Evolutionary conservation across 2,888 invertebrate species (phyloP).

Genomic region (Plemyria rubiginata): DNA sequence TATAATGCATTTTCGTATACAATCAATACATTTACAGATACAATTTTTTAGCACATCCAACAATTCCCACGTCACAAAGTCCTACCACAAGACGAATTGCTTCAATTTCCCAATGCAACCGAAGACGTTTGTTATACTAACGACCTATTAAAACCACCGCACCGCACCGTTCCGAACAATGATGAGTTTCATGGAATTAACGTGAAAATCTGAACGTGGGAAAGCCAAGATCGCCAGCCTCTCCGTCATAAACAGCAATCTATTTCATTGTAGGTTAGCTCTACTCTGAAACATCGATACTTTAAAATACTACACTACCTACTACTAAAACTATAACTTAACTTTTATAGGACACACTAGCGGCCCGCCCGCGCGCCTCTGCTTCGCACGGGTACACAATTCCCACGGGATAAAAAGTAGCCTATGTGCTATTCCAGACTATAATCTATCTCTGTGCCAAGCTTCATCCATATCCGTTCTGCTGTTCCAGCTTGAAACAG

Average conservation of each 20-base stretch:
- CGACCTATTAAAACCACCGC: slow-evolving; percentile 49
- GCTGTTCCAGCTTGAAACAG: too few relatives aligned
- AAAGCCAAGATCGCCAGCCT: slow-evolving; percentile 57
- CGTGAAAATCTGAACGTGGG: slow-evolving; percentile 61
- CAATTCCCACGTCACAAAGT: slow-evolving; percentile 23
- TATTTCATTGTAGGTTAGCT: slow-evolving; percentile 62
- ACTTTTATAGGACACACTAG: too few relatives aligned
- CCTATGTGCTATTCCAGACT: too few relatives aligned
- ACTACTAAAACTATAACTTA: too few relatives aligned
- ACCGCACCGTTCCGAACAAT: slow-evolving; percentile 51
- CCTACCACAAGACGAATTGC: slow-evolving; percentile 32
- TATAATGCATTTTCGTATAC: too few relatives aligned
- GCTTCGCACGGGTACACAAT: too few relatives aligned
- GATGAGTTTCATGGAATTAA: slow-evolving; percentile 54
- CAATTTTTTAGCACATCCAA: background rate
- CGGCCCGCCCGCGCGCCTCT: too few relatives aligned
- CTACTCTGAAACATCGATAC: slow-evolving; percentile 33
- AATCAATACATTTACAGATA: too few relatives aligned
- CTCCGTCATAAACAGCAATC: slow-evolving; percentile 73
- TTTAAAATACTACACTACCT: too few relatives aligned
- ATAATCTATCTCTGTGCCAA: too few relatives aligned
- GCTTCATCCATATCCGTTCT: too few relatives aligned
- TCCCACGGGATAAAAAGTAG: too few relatives aligned
- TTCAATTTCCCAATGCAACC: slow-evolving; percentile 28
- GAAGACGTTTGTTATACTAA: slow-evolving; percentile 37